Conservation (phyloP, 2,888 invertebrate genomes). For the Plemyria rubiginata region DNA sequence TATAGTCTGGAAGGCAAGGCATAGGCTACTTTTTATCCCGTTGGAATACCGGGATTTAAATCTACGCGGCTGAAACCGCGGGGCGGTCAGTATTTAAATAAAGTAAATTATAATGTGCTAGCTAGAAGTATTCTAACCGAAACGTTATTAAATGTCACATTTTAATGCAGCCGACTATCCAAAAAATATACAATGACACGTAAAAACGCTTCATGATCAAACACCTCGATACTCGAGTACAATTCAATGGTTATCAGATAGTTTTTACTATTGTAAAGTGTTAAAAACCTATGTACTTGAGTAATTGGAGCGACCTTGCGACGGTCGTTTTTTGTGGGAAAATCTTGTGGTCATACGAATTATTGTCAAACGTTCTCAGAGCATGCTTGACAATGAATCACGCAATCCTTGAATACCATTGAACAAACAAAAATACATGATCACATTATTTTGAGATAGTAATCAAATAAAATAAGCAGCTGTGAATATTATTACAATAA, state of each 20-base stretch:
- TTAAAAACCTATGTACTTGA: conserved; percentile 39
- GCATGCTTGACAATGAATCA: conserved; percentile 19
- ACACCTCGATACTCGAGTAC: background rate
- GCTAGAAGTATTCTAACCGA: too few species aligned
- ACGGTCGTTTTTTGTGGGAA: conserved; percentile 41
- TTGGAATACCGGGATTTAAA: too few species aligned
- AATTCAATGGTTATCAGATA: background rate
- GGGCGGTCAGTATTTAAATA: too few species aligned
- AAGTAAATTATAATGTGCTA: too few species aligned
- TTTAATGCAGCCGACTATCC: too few species aligned
- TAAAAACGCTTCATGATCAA: background rate
- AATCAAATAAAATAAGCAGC: background rate
- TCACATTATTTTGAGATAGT: conserved; percentile 11
- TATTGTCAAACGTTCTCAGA: conserved; percentile 25
- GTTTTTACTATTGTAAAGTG: conserved; percentile 17
- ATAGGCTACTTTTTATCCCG: too few species aligned
- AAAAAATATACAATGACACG: background rate
- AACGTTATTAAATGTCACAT: too few species aligned
- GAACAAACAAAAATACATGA: background rate
- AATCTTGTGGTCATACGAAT: conserved; percentile 14
- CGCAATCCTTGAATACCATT: conserved; percentile 18
- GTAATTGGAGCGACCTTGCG: conserved; percentile 41
- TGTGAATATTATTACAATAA: too few species aligned
- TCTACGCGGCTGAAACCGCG: too few species aligned
- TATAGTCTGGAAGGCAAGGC: too few species aligned